These are phyloP conservation scores for Amorpha juglandis DNA, from an alignment of 2,888 invertebrate genomes.

Conservation along the genomic window DNA sequence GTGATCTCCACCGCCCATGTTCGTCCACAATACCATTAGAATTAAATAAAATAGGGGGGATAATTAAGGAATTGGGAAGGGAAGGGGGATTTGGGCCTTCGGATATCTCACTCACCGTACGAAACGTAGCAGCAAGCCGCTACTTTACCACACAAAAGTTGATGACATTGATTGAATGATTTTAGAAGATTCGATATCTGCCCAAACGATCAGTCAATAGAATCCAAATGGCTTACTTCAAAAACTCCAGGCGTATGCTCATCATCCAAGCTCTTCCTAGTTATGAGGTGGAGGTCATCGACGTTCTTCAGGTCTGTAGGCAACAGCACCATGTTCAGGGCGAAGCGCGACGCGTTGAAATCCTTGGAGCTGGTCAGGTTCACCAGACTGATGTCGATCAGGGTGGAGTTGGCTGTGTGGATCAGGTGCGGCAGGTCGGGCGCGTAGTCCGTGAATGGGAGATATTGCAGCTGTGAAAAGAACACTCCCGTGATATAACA, in stretches of 20 bases:
- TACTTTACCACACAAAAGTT: no score
- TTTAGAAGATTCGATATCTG: no score
- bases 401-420: slow-evolving; percentile 87
- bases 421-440: slow-evolving; percentile 85
- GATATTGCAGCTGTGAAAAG: slow-evolving; percentile 76
- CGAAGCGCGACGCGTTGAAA: slow-evolving; percentile 85
- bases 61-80: no score
- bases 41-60: no score
- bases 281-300: slow-evolving; percentile 65
- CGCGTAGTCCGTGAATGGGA: slow-evolving; percentile 77
- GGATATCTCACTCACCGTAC: no score
- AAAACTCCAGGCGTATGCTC: slow-evolving; percentile 91
- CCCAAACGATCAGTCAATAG: no score
- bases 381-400: slow-evolving; percentile 85
- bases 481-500: background rate
- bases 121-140: no score
- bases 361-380: slow-evolving; percentile 71
- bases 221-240: slow-evolving; percentile 80
- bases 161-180: no score
- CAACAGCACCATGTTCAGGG: slow-evolving; percentile 82
- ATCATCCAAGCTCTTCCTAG: slow-evolving; percentile 86
- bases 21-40: no score
- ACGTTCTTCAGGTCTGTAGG: slow-evolving; percentile 66
- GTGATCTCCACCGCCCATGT: no score
- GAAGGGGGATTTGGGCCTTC: no score